These are phyloP conservation scores for Alloscopus bannaensis DNA, from an alignment of 2,888 invertebrate species.

Conservation along the genomic window DNA sequence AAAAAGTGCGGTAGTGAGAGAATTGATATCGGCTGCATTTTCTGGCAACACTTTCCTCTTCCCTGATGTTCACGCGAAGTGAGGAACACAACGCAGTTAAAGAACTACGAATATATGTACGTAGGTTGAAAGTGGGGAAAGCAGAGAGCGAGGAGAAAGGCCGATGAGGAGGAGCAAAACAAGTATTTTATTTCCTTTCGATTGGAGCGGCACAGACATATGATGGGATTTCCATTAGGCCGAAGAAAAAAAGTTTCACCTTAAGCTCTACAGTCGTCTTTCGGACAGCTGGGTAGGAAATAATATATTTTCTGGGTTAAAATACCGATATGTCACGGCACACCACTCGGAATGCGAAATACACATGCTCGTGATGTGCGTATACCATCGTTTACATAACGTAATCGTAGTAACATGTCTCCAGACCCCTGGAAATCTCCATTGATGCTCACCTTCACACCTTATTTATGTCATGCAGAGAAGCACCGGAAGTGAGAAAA, in stretches of 20 bases:
- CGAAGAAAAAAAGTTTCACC: slow-evolving; percentile 24
- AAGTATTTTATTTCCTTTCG: slow-evolving; percentile 11
- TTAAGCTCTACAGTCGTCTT: slow-evolving; percentile 21
- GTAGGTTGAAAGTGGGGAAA: slow-evolving; percentile 22
- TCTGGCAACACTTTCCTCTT: slow-evolving; percentile 28
- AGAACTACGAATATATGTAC: not conserved
- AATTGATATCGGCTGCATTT: too few relatives aligned
- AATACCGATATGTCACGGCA: slow-evolving; percentile 26
- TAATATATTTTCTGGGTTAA: slow-evolving; percentile 39
- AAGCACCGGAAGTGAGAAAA: too few relatives aligned
- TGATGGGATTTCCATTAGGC: slow-evolving; percentile 44
- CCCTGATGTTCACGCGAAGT: not conserved
- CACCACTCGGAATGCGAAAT: too few relatives aligned
- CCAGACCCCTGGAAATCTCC: too few relatives aligned
- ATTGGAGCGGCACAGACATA: slow-evolving; percentile 4
- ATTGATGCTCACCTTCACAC: too few relatives aligned
- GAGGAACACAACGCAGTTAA: not conserved
- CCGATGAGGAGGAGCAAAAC: slow-evolving; percentile 18
- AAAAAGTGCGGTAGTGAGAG: slow-evolving; percentile 9
- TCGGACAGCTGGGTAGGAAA: slow-evolving; percentile 19
- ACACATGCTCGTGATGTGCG: too few relatives aligned
- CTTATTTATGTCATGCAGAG: too few relatives aligned
- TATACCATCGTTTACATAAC: too few relatives aligned
- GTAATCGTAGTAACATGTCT: too few relatives aligned
- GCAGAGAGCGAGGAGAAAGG: slow-evolving; percentile 1